Percentiles rank a stretch among this genome's conserved stretches.
These are phyloP conservation scores for Microchrysa polita DNA, from an alignment of 2,888 invertebrate species.

Conservation along the genomic window DNA sequence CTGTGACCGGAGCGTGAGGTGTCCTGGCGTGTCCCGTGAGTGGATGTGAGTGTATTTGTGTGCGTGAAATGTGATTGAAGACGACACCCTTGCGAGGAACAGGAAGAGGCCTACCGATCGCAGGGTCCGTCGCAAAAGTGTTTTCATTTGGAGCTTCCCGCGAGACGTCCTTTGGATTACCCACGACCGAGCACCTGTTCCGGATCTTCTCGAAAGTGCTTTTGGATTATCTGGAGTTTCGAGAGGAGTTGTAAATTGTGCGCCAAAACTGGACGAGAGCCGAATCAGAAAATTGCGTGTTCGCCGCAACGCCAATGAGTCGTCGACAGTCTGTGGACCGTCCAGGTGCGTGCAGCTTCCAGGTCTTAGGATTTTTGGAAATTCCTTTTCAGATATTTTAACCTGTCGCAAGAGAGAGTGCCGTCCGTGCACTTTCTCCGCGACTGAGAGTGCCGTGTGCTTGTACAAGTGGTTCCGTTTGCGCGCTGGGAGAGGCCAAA, in stretches of 20 bases:
- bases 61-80: constrained; percentile 21
- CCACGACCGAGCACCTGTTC: not conserved
- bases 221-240: too few species aligned
- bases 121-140: not conserved
- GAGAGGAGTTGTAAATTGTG: constrained; percentile 13
- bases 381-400: constrained; percentile 1
- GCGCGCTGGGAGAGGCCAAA: not conserved
- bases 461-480: not conserved
- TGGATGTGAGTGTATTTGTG: too few species aligned
- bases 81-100: constrained; percentile 19
- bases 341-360: constrained; percentile 54
- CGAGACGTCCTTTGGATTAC: not conserved
- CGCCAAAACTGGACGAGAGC: constrained; percentile 47
- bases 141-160: not conserved
- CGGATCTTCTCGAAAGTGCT: not conserved
- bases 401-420: constrained; percentile 1
- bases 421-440: not conserved
- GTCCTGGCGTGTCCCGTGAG: constrained; percentile 22
- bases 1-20: constrained; percentile 10
- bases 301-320: constrained; percentile 56
- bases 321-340: constrained; percentile 60
- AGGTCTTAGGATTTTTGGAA: not conserved
- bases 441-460: not conserved
- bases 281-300: constrained; percentile 41
- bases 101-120: not conserved